Conservation (phyloP, 2,797 vertebrate genomes). For the Picus viridis region DNA sequence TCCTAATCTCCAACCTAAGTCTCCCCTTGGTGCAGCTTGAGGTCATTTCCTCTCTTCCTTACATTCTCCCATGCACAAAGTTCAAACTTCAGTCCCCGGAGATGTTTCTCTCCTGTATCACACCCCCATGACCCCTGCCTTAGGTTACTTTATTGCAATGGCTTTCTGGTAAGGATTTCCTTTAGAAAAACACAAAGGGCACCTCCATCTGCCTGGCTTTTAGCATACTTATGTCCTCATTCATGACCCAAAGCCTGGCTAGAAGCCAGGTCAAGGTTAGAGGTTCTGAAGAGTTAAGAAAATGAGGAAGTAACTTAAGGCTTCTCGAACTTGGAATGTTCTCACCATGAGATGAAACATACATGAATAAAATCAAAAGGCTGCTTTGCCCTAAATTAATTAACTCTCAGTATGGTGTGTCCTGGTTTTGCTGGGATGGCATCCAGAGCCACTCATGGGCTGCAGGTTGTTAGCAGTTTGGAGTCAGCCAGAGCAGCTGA, state of each 20-base stretch:
- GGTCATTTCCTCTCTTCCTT: background rate
- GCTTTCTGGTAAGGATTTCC: background rate
- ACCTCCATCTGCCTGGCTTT: background rate
- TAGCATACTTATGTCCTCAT: background rate
- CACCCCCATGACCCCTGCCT: background rate
- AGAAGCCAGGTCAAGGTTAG: background rate
- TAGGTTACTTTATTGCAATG: background rate
- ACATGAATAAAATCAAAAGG: background rate
- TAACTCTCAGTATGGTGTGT: background rate
- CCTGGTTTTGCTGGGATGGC: background rate
- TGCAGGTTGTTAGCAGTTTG: background rate
- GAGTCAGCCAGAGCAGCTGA: background rate
- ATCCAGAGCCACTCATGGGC: background rate
- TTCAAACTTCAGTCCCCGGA: background rate
- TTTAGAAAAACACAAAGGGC: background rate
- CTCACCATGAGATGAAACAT: rapidly evolving
- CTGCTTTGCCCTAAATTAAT: background rate
- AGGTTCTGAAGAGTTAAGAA: background rate
- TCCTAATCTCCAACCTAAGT: too few relatives aligned
- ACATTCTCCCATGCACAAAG: background rate
- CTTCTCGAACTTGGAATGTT: background rate
- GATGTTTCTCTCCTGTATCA: background rate
- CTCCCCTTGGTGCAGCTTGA: too few relatives aligned
- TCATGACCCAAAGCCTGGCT: background rate
- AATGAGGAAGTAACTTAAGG: background rate